A percentile compares a stretch with the other conserved stretches of the same genome.
Conservation (phyloP, 2,113 vertebrate genomes). For the Tragelaphus imberbis region DNA sequence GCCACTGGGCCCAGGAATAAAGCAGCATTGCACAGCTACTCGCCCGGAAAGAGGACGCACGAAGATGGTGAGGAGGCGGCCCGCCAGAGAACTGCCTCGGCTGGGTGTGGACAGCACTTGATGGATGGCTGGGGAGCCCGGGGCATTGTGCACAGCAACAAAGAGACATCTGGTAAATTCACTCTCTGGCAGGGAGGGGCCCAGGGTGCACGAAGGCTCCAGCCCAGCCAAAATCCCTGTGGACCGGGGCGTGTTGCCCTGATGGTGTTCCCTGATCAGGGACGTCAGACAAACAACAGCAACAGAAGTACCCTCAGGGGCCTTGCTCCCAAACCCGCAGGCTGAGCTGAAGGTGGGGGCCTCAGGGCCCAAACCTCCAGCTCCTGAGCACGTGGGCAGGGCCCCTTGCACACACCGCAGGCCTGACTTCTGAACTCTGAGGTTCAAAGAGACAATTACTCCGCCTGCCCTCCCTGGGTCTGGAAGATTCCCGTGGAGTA, state of each 20-base stretch:
- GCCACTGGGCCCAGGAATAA: fast-evolving
- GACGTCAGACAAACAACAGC: fast-evolving
- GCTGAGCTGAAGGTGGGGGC: fast-evolving
- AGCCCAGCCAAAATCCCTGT: fast-evolving
- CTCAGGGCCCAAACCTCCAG: not conserved
- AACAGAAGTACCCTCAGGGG: fast-evolving
- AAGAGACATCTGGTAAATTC: not conserved
- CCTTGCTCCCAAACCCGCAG: not conserved
- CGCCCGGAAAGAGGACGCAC: fast-evolving
- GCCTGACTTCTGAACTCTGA: not conserved
- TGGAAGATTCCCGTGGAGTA: not conserved
- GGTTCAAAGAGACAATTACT: not conserved
- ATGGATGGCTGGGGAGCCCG: not conserved
- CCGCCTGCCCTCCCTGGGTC: not conserved
- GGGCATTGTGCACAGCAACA: not conserved
- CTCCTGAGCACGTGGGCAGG: fast-evolving
- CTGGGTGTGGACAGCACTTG: not conserved
- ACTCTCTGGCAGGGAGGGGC: fast-evolving
- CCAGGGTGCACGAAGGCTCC: fast-evolving
- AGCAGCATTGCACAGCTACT: fast-evolving
- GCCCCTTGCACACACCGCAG: fast-evolving
- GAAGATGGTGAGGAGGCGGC: fast-evolving
- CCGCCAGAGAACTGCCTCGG: fast-evolving
- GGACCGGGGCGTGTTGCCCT: fast-evolving
- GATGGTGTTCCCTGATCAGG: not conserved